A percentile compares a stretch with the other conserved stretches of the same genome.
These are phyloP conservation scores for Phengaris alcon DNA, from an alignment of 2,888 invertebrate genomes.

Conservation along the genomic window DNA sequence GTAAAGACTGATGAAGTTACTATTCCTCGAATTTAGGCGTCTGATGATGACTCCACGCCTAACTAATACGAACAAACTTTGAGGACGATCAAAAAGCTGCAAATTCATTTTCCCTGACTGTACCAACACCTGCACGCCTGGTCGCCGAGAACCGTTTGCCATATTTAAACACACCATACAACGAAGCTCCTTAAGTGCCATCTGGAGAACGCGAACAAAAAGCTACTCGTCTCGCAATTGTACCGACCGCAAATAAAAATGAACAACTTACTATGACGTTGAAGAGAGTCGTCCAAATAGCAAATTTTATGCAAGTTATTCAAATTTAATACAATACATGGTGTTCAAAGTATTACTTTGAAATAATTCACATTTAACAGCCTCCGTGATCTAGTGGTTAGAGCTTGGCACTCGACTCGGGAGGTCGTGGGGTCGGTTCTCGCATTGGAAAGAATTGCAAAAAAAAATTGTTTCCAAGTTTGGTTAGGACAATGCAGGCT, in stretches of 20 bases:
- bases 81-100: not conserved
- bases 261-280: constrained; percentile 50
- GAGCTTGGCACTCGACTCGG: too few species aligned
- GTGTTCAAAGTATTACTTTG: too few species aligned
- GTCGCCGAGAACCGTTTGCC: not conserved
- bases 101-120: not conserved
- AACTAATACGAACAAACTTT: not conserved
- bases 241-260: constrained; percentile 67
- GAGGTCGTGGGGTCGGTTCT: too few species aligned
- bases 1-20: too few species aligned
- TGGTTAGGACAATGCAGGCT: too few species aligned
- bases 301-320: too few species aligned
- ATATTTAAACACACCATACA: constrained; percentile 56
- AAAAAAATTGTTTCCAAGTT: too few species aligned
- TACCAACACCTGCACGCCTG: not conserved
- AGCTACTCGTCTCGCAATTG: constrained; percentile 64
- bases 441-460: too few species aligned
- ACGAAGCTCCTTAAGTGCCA: constrained; percentile 57
- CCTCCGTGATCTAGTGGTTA: too few species aligned
- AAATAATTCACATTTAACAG: too few species aligned
- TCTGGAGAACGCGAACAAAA: constrained; percentile 65
- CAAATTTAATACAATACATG: too few species aligned
- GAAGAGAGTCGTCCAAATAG: constrained; percentile 11
- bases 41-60: not conserved
- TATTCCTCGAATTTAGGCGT: not conserved